Evolutionary conservation across 2,113 vertebrate genomes (phyloP).

Genomic region (Pelobates fuscus): DNA sequence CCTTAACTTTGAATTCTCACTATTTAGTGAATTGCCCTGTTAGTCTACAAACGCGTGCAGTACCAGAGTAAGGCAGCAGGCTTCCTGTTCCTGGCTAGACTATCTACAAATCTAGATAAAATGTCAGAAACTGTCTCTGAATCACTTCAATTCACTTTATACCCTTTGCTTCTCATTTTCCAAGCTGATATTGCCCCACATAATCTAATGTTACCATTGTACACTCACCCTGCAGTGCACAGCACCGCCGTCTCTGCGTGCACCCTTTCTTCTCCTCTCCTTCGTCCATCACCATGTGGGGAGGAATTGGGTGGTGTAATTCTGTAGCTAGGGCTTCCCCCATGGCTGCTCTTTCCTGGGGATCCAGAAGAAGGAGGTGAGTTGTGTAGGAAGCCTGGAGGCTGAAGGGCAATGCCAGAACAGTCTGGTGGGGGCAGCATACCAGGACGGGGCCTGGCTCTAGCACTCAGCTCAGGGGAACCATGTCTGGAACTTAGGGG

Average conservation of each 20-base stretch:
- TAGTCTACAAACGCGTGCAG: too few species aligned
- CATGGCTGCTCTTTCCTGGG: conserved; percentile 84
- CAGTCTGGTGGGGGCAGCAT: conserved; percentile 87
- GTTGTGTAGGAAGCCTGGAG: conserved; percentile 88
- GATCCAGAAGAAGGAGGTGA: conserved; percentile 87
- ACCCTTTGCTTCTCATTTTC: neutral
- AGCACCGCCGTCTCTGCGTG: conserved; percentile 82
- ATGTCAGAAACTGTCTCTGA: too few species aligned
- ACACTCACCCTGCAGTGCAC: conserved; percentile 95
- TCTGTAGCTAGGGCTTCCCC: conserved; percentile 77
- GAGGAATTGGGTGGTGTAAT: conserved; percentile 86
- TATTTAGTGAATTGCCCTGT: too few species aligned
- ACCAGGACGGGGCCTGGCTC: conserved; percentile 87
- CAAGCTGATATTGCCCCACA: neutral
- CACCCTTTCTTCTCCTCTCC: conserved; percentile 91
- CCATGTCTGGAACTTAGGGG: conserved; percentile 92
- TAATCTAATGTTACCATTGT: neutral
- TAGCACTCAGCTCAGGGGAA: conserved; percentile 90
- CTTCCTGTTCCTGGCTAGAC: too few species aligned
- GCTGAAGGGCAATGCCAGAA: conserved; percentile 90
- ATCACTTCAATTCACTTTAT: neutral
- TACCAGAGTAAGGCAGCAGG: too few species aligned
- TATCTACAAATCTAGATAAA: too few species aligned
- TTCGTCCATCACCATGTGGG: conserved; percentile 89
- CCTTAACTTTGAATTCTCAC: too few species aligned